Evolutionary conservation across 2,888 invertebrate genomes (phyloP).

Genomic region (Mesorhabditis sp.): DNA sequence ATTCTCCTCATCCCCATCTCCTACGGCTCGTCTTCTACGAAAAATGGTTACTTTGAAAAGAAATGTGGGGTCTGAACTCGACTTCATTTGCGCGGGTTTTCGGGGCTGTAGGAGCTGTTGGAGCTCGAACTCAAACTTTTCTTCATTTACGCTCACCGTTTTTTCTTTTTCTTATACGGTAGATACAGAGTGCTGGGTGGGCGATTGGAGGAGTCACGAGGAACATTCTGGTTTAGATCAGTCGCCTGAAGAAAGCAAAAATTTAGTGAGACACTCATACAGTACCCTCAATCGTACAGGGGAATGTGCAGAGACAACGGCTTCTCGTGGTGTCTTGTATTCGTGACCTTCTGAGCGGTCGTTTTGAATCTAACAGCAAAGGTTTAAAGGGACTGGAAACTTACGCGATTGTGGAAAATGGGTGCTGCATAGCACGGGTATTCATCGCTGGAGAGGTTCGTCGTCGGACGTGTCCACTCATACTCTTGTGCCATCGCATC

Average conservation of each 20-base stretch:
- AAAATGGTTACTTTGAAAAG: no score
- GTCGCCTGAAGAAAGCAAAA: background rate
- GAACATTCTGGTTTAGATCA: background rate
- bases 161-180: conserved; percentile 32
- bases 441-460: background rate
- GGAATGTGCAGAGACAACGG: background rate
- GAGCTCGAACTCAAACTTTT: background rate
- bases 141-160: conserved; percentile 11
- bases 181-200: conserved; percentile 41
- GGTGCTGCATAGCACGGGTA: conserved; percentile 2
- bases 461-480: conserved; percentile 5
- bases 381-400: background rate
- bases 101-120: background rate
- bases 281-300: background rate
- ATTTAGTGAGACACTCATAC: background rate
- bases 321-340: background rate
- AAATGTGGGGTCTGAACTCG: no score
- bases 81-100: no score
- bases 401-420: background rate
- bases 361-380: conserved; percentile 1
- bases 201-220: conserved; percentile 31
- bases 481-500: conserved; percentile 5
- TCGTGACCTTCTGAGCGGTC: conserved; percentile 2
- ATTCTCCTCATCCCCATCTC: no score
- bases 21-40: no score